A percentile compares a stretch with the other conserved stretches of the same genome.
phyloP scores from a whole-genome alignment of 30 jellyfish, hydroid and myxozoan species.

The Hydractinia symbiolongicarpus region DNA sequence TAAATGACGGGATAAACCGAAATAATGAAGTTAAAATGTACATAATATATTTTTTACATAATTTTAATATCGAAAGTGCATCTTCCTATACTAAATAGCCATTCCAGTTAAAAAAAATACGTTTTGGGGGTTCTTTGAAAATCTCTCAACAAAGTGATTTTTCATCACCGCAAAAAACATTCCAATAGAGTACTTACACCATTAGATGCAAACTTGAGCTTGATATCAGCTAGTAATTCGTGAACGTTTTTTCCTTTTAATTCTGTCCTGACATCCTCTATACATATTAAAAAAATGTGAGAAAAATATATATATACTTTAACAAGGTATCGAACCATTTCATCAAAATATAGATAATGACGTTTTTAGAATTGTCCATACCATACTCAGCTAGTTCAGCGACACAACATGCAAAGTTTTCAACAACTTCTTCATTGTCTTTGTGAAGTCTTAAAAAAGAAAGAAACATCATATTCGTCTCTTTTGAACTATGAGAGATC shows the following conservation, averaged over 20 bases:
- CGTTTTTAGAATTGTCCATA: constrained; percentile 7
- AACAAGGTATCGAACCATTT: too few species aligned
- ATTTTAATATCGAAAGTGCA: too few species aligned
- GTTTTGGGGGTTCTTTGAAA: too few species aligned
- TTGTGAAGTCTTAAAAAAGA: constrained; percentile 35
- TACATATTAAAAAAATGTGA: neutral
- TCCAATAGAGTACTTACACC: constrained; percentile 38
- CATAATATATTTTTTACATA: too few species aligned
- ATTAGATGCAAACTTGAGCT: constrained; percentile 49
- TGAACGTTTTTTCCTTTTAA: constrained; percentile 52
- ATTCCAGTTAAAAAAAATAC: too few species aligned
- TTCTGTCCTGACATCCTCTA: constrained; percentile 80
- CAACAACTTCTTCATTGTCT: constrained; percentile 75
- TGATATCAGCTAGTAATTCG: constrained; percentile 54
- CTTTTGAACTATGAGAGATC: neutral
- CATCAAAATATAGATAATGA: too few species aligned
- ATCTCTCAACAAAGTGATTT: too few species aligned
- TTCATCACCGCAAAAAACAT: neutral
- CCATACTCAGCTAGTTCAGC: constrained; percentile 82
- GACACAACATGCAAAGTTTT: constrained; percentile 51
- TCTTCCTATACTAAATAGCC: too few species aligned
- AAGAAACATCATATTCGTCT: neutral
- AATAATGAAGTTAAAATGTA: too few species aligned
- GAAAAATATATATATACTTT: neutral
- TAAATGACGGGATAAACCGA: too few species aligned